Evolutionary conservation across 2,113 vertebrate species (phyloP), one percentile per base, ranked within the genome.

Genomic region (Ictalurus furcatus): DNA sequence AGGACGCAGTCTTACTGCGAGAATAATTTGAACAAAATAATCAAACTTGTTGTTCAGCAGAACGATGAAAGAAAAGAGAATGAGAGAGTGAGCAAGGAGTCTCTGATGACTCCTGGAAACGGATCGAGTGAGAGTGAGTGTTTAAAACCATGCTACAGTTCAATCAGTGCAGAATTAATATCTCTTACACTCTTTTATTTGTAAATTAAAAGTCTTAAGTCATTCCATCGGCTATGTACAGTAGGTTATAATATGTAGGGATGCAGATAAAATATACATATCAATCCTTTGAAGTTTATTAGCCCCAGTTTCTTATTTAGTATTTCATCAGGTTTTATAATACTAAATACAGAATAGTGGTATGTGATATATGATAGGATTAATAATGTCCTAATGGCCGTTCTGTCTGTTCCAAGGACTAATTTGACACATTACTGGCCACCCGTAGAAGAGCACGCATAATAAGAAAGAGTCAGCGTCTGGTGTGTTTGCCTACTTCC

Each of bases 341-440:
- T 81, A 89, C 86, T 91, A 90, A 94, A 76, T 82, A 80, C 48
- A 78, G 30, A 44, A 73, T 30, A 78, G 74, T 92, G 92, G 92
- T 91, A 79, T 25, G 85, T 95, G 93, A 95, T 95, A 89, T 93
- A 94, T 94, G 91, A 93, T 91, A 3, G 84, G 87, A 95, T 95
- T 95, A 95, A 95, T 95, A 94, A 94, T 89, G 91, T 91, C 93
- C 91, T 95, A 95, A 95, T 94, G 93, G 94, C 92, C 90, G 93
- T 87, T 89, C 91, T 94, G 93, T 94, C 92, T 93, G 90, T 88
- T 90, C 91, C 89, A 74, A 71, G 89, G 90, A 93, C 92, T 95
- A 91, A 95, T 95, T 94, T 95, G 94, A 94, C 76, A 92, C 92
- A 78, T 91, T 90, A 93, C 91, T 94, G 93, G 91, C 30, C 88